Base-by-base conservation (phyloP, 2,888 invertebrate genomes). In the Athetis lepigone region DNA sequence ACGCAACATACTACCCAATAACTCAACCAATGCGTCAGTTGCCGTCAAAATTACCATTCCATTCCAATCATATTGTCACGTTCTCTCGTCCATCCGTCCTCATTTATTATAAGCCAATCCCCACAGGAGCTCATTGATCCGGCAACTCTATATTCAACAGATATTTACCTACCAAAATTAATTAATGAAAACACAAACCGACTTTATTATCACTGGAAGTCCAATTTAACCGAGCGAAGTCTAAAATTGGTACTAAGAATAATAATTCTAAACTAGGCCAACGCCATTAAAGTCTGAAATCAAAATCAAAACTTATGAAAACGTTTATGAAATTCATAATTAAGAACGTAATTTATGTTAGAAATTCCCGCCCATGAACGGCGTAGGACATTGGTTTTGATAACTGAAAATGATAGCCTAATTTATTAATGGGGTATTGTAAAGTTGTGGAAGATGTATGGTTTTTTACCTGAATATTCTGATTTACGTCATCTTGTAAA, bases 221-320 rank as follows among this genome's bases (percentile, higher is more conserved):
- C 50, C 3, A 39, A 39, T 50, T 40, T 51, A 54, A 45, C 33
- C 61, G 43, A 47, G 25, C 25, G 43, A 52, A 45, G 27, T 42
- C 66, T 68, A 47, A 52, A 46, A 43, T 33, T 13, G 36, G 33
- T 23, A 36, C 50, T 50, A 57, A 40, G n/a, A 42, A 55, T 42
- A 63, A 70, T 51, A 64, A 71, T 70, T 52, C 13, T n/a, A 64
- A 71, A 71, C 52, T 70, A 43, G 65, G 69, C 8, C 57, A 45
- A 57, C 64, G 42, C 51, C 11, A 57, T 70, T 70, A 23, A 64
- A 52, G 72, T 40, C 51, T 36, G 63, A 18, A 57, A 71, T 65
- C 65, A 64, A 71, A 70, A 70, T 71, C 71, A 52, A 71, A 71
- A 70, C 65, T 70, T 70, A 39, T 43, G 72, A 72, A 71, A 72